A percentile compares a stretch with the other conserved stretches of the same genome.
phyloP scores from a whole-genome alignment of 2,888 invertebrate genomes.

The Parasteatoda lunata region DNA sequence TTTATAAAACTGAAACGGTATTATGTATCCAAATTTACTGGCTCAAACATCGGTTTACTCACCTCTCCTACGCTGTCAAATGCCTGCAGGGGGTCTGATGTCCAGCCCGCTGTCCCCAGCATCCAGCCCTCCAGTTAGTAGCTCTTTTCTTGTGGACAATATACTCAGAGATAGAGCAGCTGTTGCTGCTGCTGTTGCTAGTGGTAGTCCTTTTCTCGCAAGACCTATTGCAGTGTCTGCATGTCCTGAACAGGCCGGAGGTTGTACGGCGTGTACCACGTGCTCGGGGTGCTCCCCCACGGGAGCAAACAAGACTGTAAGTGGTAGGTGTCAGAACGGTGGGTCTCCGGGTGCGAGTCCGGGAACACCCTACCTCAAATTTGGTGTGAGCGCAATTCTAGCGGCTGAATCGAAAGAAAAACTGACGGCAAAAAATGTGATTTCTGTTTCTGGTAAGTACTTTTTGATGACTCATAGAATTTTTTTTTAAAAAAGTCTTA shows the following conservation, averaged over 20 bases:
- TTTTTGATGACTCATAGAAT: not conserved
- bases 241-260: slow-evolving; percentile 40
- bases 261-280: slow-evolving; percentile 53
- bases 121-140: slow-evolving; percentile 43
- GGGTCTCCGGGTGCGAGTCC: slow-evolving; percentile 20
- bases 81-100: slow-evolving; percentile 35
- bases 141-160: slow-evolving; percentile 70
- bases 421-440: slow-evolving; percentile 32
- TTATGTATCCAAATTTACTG: slow-evolving; percentile 64
- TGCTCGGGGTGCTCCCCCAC: slow-evolving; percentile 42
- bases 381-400: slow-evolving; percentile 93
- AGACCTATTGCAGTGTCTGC: slow-evolving; percentile 65
- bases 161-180: slow-evolving; percentile 69
- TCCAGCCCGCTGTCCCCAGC: slow-evolving; percentile 55
- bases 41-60: slow-evolving; percentile 61
- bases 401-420: slow-evolving; percentile 67
- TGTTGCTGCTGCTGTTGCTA: slow-evolving; percentile 52
- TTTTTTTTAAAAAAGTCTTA: no score
- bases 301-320: slow-evolving; percentile 7
- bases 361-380: slow-evolving; percentile 77
- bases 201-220: slow-evolving; percentile 58
- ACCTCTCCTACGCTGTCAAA: slow-evolving; percentile 52
- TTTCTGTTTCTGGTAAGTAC: slow-evolving; percentile 50
- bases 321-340: slow-evolving; percentile 43
- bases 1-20: not conserved